Evolutionary conservation across 2,113 vertebrate genomes (phyloP).

Genomic region (Tamias sibiricus): DNA sequence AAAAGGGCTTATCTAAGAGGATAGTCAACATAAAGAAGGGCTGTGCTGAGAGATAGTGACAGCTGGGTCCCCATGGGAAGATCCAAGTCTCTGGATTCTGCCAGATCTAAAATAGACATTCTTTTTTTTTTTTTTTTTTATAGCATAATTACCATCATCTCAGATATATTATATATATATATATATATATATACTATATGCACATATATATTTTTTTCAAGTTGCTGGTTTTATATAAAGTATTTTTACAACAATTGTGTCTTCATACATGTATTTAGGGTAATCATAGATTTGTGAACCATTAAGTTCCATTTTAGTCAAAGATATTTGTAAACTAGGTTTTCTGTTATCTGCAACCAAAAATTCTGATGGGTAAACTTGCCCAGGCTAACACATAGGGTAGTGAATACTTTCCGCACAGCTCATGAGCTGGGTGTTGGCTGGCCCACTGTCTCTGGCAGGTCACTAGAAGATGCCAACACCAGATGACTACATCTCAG

Average conservation of each 20-base stretch:
- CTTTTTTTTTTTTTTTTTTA: too few relatives aligned
- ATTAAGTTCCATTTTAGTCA: not conserved
- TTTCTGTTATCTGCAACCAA: conserved; percentile 34
- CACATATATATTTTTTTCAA: too few relatives aligned
- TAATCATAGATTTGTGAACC: not conserved
- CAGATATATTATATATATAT: too few relatives aligned
- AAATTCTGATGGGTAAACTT: conserved; percentile 12
- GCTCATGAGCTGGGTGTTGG: not conserved
- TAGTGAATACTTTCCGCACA: not conserved
- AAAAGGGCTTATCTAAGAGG: not conserved
- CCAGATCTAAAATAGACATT: not conserved
- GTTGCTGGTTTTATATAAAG: too few relatives aligned
- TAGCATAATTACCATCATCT: too few relatives aligned
- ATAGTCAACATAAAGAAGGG: not conserved
- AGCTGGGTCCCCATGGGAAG: not conserved
- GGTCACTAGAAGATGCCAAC: conserved; percentile 16
- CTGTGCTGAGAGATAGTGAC: not conserved
- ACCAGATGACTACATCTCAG: not conserved
- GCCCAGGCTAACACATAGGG: not conserved
- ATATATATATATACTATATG: too few relatives aligned
- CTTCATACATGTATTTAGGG: too few relatives aligned
- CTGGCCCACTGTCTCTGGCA: not conserved
- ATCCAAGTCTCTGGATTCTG: not conserved
- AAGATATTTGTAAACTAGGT: not conserved
- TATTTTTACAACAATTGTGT: too few relatives aligned